Percentiles rank a stretch among this genome's conserved stretches.
These are phyloP conservation scores for Schizopygopsis malacanthus DNA, from an alignment of 2,797 vertebrate species.

Conservation along the genomic window DNA sequence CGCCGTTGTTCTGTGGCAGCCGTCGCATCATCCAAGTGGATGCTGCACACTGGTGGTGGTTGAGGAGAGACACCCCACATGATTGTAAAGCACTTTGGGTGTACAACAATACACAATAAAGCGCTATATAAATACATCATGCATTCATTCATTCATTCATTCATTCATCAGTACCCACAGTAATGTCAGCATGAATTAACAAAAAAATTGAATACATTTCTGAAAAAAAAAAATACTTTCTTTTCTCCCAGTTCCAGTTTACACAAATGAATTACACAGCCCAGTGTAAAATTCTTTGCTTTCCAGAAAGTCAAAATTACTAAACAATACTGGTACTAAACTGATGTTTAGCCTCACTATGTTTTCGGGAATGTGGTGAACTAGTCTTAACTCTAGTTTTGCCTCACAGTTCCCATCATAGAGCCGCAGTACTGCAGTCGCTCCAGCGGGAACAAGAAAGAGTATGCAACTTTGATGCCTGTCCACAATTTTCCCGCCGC, in stretches of 20 bases:
- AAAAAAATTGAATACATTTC: not conserved
- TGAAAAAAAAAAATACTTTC: not conserved
- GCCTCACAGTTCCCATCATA: conserved; percentile 47
- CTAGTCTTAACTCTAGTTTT: conserved; percentile 31
- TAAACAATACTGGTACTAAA: conserved; percentile 9
- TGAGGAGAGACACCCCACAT: too few species aligned
- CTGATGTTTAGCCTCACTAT: conserved; percentile 34
- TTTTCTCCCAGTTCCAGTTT: not conserved
- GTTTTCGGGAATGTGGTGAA: conserved; percentile 40
- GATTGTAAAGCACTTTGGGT: too few species aligned
- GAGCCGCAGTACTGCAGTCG: conserved; percentile 20
- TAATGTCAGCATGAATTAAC: not conserved
- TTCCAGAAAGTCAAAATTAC: conserved; percentile 34
- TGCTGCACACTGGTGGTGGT: too few species aligned
- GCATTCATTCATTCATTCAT: too few species aligned
- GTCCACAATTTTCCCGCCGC: conserved; percentile 34
- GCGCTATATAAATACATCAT: too few species aligned
- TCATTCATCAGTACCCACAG: not conserved
- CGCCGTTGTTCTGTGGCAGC: too few species aligned
- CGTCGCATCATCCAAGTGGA: too few species aligned
- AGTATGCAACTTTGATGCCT: conserved; percentile 34
- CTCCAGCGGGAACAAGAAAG: conserved; percentile 10
- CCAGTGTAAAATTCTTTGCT: conserved; percentile 32
- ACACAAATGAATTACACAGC: conserved; percentile 30
- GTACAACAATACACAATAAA: too few species aligned